Evolutionary conservation across 2,888 invertebrate species (phyloP).

Genomic region (Ophion costatus): DNA sequence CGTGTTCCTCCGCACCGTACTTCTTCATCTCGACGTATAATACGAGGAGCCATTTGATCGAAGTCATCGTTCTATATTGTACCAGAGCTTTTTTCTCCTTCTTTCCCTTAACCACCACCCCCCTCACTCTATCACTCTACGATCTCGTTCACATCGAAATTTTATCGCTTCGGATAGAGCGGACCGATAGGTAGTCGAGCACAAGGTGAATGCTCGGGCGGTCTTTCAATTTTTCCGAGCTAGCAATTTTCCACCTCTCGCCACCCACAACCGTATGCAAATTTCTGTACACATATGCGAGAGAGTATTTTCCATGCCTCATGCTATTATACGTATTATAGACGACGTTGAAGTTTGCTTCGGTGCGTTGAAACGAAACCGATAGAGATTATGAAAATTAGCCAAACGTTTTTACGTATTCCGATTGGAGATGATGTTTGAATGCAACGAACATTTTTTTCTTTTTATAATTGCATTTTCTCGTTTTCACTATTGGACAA

Average conservation of each 20-base stretch:
- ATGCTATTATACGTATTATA: too few relatives aligned
- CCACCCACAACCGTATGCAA: neutral
- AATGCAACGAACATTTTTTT: too few relatives aligned
- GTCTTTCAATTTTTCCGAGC: neutral
- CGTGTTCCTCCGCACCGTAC: neutral
- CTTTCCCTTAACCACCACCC: slow-evolving; percentile 3
- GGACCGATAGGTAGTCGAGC: neutral
- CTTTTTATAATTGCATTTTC: too few relatives aligned
- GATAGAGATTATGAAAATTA: too few relatives aligned
- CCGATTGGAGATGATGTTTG: too few relatives aligned
- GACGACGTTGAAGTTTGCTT: too few relatives aligned
- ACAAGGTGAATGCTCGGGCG: neutral
- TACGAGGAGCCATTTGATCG: slow-evolving; percentile 9
- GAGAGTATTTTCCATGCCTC: too few relatives aligned
- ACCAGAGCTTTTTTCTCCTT: slow-evolving; percentile 17
- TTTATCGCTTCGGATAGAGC: slow-evolving; percentile 37
- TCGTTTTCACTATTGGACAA: too few relatives aligned
- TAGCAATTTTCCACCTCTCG: slow-evolving; percentile 22
- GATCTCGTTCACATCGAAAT: slow-evolving; percentile 56
- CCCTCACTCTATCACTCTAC: neutral
- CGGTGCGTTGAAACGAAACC: too few relatives aligned
- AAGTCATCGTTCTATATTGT: slow-evolving; percentile 7
- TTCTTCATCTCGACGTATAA: slow-evolving; percentile 14
- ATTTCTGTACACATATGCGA: neutral
- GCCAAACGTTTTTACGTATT: too few relatives aligned